phyloP scores from a whole-genome alignment of 2,113 vertebrate species.

The Leiothrix lutea region DNA sequence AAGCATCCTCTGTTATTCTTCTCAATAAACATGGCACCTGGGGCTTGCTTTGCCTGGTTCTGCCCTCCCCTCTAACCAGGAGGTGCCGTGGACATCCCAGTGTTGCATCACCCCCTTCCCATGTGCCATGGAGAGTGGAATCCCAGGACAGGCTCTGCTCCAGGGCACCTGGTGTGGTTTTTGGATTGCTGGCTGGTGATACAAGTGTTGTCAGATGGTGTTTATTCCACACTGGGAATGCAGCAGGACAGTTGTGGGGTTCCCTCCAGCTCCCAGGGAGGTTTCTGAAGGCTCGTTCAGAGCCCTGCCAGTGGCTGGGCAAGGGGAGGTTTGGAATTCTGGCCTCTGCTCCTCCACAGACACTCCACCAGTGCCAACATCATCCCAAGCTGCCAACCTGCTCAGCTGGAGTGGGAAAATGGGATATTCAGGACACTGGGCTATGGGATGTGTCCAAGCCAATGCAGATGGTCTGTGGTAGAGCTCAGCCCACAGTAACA shows the following conservation, averaged over 20 bases:
- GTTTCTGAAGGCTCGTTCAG: neutral
- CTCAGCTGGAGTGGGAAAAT: accelerated
- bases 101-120: accelerated
- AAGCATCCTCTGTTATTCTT: conserved; percentile 30
- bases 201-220: accelerated
- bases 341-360: neutral
- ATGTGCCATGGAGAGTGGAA: accelerated
- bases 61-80: neutral
- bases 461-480: neutral
- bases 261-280: neutral
- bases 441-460: accelerated
- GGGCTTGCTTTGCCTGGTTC: neutral
- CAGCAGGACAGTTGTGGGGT: neutral
- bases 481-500: neutral
- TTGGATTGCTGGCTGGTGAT: accelerated
- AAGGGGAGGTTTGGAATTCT: neutral
- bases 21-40: conserved; percentile 19
- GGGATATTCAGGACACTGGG: accelerated
- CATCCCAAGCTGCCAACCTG: neutral
- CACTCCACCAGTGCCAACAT: accelerated
- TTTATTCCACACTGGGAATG: neutral
- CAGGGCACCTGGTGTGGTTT: neutral
- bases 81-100: neutral
- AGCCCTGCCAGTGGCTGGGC: neutral
- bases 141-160: accelerated